Percentiles rank a stretch among this genome's conserved stretches.
phyloP scores from a whole-genome alignment of 2,888 invertebrate species.

The Xestia xanthographa region DNA sequence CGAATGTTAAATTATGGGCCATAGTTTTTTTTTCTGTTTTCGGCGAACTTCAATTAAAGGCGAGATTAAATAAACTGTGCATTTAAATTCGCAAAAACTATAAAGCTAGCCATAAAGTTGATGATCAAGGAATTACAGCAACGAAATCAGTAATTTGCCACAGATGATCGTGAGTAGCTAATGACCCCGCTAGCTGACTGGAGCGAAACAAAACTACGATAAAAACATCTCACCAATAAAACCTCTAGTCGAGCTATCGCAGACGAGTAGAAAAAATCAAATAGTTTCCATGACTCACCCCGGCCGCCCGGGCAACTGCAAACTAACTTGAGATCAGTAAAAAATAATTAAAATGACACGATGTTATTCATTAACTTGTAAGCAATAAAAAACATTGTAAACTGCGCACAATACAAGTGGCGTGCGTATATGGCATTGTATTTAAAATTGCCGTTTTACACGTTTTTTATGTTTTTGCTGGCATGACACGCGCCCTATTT shows the following conservation, averaged over 20 bases:
- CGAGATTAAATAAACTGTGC: constrained; percentile 48
- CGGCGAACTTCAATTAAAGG: constrained; percentile 42
- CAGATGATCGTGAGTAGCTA: constrained; percentile 66
- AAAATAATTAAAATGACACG: constrained; percentile 63
- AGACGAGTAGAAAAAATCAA: constrained; percentile 66
- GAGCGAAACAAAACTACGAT: constrained; percentile 77
- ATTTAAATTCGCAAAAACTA: constrained; percentile 55
- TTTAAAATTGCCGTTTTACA: constrained; percentile 56
- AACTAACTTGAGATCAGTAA: constrained; percentile 66
- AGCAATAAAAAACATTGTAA: constrained; percentile 53
- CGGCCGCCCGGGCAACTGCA: constrained; percentile 63
- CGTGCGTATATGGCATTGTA: constrained; percentile 60
- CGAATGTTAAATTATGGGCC: constrained; percentile 44
- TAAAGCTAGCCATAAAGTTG: constrained; percentile 58
- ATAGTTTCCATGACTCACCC: constrained; percentile 73
- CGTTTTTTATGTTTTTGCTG: constrained; percentile 38
- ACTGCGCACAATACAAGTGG: constrained; percentile 52
- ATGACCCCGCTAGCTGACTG: constrained; percentile 72
- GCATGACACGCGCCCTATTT: constrained; percentile 40
- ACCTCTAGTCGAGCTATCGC: constrained; percentile 56
- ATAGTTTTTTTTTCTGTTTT: constrained; percentile 25
- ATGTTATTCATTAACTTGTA: constrained; percentile 53
- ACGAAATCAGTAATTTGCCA: constrained; percentile 67
- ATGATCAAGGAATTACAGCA: constrained; percentile 64
- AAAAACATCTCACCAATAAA: constrained; percentile 72